Evolutionary conservation across 2,888 invertebrate species (phyloP).

Genomic region (Lucinisca nassula): DNA sequence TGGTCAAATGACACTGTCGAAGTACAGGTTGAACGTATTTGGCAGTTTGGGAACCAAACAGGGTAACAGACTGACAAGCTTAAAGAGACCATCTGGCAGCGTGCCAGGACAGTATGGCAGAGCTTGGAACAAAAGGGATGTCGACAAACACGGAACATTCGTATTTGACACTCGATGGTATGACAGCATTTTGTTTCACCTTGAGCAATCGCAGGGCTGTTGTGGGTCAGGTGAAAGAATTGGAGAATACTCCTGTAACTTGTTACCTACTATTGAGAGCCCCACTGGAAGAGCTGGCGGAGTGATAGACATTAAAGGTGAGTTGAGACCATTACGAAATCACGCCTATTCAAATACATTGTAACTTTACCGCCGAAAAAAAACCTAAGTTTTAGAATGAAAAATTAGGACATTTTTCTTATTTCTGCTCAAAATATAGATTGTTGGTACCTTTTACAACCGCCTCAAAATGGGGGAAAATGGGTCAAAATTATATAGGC

Average conservation of each 20-base stretch:
- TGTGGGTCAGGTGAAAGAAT: constrained; percentile 11
- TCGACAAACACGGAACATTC: constrained; percentile 3
- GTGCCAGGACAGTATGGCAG: neutral
- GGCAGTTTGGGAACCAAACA: neutral
- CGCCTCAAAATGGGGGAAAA: too few species aligned
- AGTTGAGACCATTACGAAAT: too few species aligned
- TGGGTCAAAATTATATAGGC: too few species aligned
- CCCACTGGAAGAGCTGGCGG: neutral
- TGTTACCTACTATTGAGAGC: constrained; percentile 20
- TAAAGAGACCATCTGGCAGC: neutral
- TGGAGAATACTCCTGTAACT: constrained; percentile 44
- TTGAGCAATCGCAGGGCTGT: constrained; percentile 14
- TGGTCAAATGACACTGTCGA: neutral
- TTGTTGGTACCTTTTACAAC: too few species aligned
- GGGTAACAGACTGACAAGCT: neutral
- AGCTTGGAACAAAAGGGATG: neutral
- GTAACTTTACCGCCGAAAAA: too few species aligned
- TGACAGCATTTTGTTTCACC: constrained; percentile 16
- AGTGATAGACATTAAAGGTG: neutral
- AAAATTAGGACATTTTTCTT: too few species aligned
- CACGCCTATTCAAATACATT: too few species aligned
- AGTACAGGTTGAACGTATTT: constrained; percentile 67
- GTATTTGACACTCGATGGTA: constrained; percentile 20
- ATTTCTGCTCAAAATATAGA: too few species aligned
- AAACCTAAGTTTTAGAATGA: too few species aligned